These are phyloP conservation scores for Leptinotarsa juncta DNA, from an alignment of 2,888 invertebrate species.

Conservation along the genomic window DNA sequence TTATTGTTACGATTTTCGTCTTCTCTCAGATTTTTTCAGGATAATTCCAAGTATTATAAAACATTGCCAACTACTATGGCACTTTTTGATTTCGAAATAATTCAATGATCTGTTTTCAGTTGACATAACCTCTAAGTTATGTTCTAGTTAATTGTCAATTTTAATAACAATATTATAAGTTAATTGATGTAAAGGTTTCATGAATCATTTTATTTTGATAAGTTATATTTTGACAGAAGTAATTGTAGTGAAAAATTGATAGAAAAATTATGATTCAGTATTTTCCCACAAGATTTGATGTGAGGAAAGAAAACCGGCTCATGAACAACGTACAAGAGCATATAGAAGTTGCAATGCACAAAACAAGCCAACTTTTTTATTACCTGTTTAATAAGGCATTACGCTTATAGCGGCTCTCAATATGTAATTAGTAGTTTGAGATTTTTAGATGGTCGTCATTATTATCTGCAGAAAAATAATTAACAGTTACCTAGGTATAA, in stretches of 20 bases:
- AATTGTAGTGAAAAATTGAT: too few relatives aligned
- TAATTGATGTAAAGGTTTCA: too few relatives aligned
- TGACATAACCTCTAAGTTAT: neutral
- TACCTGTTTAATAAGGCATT: slow-evolving; percentile 39
- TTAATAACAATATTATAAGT: too few relatives aligned
- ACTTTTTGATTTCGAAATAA: neutral
- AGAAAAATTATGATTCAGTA: slow-evolving; percentile 26
- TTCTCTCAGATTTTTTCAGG: too few relatives aligned
- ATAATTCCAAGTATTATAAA: too few relatives aligned
- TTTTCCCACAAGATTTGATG: slow-evolving; percentile 40
- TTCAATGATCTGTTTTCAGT: neutral
- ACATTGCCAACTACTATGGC: too few relatives aligned
- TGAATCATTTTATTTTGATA: too few relatives aligned
- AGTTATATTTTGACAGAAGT: neutral
- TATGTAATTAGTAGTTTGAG: slow-evolving; percentile 37
- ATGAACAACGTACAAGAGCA: slow-evolving; percentile 35
- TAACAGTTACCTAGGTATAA: slow-evolving; percentile 21
- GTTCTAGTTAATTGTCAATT: neutral
- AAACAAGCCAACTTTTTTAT: slow-evolving; percentile 43
- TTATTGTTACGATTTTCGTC: too few relatives aligned
- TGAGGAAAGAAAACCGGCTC: slow-evolving; percentile 38
- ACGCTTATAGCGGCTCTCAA: slow-evolving; percentile 31
- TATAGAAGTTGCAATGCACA: slow-evolving; percentile 35
- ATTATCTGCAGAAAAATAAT: slow-evolving; percentile 33
- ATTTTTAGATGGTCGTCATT: slow-evolving; percentile 43